Base-by-base conservation (phyloP, 1,140 invertebrate genomes). In the Zophobas morio region DNA sequence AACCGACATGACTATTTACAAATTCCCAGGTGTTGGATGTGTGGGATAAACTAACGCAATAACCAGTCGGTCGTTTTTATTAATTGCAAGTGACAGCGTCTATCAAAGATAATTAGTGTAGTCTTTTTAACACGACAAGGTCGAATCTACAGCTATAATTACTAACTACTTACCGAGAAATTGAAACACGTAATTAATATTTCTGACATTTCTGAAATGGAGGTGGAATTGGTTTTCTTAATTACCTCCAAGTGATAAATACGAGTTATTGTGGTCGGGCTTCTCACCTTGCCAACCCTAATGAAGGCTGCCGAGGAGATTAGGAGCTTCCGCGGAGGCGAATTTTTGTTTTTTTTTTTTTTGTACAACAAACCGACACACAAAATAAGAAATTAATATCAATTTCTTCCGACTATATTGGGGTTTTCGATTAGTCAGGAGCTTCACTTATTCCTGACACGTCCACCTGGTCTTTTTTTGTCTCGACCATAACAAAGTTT, bases 101-200 rank as follows among this genome's bases (percentile, higher is more conserved):
- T 56, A 76, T 76, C 75, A 72, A 46, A 76, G 75, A 76, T 76
- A 76, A 76, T 76, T 76, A 76, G 75, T 72, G 66, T 34, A 49
- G 53, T 51, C 49, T 51, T 51, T 51, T 51, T 51, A 72, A 76
- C 60, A 47, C 51, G 66, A 76, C 75, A 72, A 76, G 75, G 75
- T 76, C 75, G 54, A 51, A 37, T 42, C 57, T 8, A 63, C 39
- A 63, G 39, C 39, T 34, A 63, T 37, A 42, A 63, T 63, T 66
- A 75, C 34, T 54, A 66, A 75, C 63, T 75, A 75, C 39, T 51
- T n/a, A 75, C 60, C 60, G 37, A 46, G 60, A 32, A 42, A 42
- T 39, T 37, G 42, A 66, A 46, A 66, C 60, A 66, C 37, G 60
- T 66, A 42, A 66, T 66, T 66, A 66, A 66, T 32, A 66, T 32